Evolutionary conservation across 1,140 invertebrate species (phyloP).

Genomic region (Caenorhabditis brenneri): DNA sequence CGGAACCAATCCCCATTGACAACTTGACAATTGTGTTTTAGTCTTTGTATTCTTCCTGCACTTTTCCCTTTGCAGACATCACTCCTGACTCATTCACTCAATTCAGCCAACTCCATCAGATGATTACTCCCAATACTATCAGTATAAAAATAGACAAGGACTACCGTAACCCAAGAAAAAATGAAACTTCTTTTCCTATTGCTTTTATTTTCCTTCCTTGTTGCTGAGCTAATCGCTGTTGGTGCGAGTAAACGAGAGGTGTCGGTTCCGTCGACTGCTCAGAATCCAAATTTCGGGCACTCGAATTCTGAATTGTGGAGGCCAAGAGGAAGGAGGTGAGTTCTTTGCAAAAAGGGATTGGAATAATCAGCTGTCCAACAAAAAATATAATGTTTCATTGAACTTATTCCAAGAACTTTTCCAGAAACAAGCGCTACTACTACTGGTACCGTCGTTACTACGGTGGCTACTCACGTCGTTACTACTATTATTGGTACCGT

Average conservation of each 20-base stretch:
- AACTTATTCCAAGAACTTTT: too few relatives aligned
- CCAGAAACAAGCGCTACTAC: neutral
- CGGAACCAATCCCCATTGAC: too few relatives aligned
- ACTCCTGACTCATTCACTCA: neutral
- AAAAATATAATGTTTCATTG: too few relatives aligned
- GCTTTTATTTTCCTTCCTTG: neutral
- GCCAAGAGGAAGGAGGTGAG: neutral
- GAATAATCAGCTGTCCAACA: too few relatives aligned
- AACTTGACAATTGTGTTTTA: neutral
- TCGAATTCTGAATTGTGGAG: neutral
- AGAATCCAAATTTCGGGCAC: neutral
- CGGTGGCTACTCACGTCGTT: neutral
- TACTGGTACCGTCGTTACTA: neutral
- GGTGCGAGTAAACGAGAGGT: neutral
- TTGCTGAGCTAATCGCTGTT: neutral
- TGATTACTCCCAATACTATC: neutral
- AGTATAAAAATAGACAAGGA: neutral
- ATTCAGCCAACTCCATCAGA: neutral
- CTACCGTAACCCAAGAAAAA: neutral
- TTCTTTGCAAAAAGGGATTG: too few relatives aligned
- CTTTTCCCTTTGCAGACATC: neutral
- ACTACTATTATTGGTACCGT: neutral
- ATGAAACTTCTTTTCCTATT: neutral
- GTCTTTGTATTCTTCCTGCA: too few relatives aligned
- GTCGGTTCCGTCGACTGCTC: neutral